phyloP scores from a whole-genome alignment of 2,797 vertebrate genomes.

The Chrysocyon brachyurus region DNA sequence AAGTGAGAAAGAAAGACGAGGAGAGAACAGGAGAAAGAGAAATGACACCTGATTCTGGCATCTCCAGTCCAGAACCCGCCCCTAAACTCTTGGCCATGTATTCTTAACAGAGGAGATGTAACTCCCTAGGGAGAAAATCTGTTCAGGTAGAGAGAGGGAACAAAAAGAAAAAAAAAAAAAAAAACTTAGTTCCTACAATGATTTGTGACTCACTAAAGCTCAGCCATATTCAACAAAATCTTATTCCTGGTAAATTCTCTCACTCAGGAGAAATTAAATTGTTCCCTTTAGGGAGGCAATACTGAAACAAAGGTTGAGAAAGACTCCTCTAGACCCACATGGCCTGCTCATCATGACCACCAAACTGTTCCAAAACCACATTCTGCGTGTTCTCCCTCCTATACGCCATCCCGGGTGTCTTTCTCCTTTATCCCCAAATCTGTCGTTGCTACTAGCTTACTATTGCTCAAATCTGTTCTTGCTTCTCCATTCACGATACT shows the following conservation, averaged over 20 bases:
- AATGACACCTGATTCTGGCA: neutral
- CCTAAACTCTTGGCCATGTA: neutral
- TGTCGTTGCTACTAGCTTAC: neutral
- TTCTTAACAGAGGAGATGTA: neutral
- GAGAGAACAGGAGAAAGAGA: neutral
- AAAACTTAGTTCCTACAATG: neutral
- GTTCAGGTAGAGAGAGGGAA: neutral
- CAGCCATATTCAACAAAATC: neutral
- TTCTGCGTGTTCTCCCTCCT: neutral
- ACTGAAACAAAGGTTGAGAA: slow-evolving; percentile 1
- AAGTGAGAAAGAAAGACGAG: neutral
- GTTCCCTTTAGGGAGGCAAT: neutral
- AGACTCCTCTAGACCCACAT: neutral
- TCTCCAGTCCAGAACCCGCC: neutral
- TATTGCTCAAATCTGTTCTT: neutral
- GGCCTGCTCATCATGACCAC: neutral
- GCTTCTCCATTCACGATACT: neutral
- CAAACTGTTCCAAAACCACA: neutral
- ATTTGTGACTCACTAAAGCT: neutral
- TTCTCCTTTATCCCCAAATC: neutral
- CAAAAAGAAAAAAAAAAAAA: neutral
- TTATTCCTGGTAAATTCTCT: neutral
- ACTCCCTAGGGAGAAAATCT: neutral
- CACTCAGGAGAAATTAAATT: neutral
- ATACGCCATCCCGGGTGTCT: neutral